Evolutionary conservation across 1,140 invertebrate species (phyloP), one percentile per base, ranked within the genome.

Genomic region (Danaus plexippus): DNA sequence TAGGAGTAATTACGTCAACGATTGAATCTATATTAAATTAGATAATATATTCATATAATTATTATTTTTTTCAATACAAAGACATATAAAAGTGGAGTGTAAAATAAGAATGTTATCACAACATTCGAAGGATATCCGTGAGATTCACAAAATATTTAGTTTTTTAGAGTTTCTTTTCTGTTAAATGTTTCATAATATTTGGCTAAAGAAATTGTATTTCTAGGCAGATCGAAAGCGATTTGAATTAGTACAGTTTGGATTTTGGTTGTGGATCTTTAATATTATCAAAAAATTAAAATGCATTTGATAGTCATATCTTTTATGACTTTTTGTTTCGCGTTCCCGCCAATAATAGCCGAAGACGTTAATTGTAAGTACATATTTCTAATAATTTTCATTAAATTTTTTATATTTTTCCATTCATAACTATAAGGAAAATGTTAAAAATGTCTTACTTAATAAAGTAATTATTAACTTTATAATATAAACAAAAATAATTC

Each of bases 141-240:
- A 40, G 13, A 47, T 10, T 51, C 9, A 43, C 53, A 57, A 61
- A 64, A 64, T 64, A 61, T 64, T 64, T 51, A 53, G 53, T 51
- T 52, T 63, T 52, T 55, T 52, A 52, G 47, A 51, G 47, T 56
- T 55, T 68, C 59, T 56, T 57, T 63, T n/a, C 43, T 50, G 9
- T 50, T 8, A 18, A 46, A 52, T 71, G 75, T 75, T 77, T 69
- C 59, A 67, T 71, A 77, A 77, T 70, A 77, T 63, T 57, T 22
- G 9, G 47, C 52, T 43, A 11, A 22, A 10, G 46, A 41, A 70
- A 63, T 11, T 59, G 67, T 78, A 78, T 78, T 76, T 73, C 56
- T 69, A 69, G 61, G 22, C 46, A 12, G 47, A 43, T 41, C 47
- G 45, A 6, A 9, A 5, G n/a, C n/a, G 13, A 12, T 40, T 12